Evolutionary conservation across 2,888 invertebrate species (phyloP).

Genomic region (Calameuta pallipes): DNA sequence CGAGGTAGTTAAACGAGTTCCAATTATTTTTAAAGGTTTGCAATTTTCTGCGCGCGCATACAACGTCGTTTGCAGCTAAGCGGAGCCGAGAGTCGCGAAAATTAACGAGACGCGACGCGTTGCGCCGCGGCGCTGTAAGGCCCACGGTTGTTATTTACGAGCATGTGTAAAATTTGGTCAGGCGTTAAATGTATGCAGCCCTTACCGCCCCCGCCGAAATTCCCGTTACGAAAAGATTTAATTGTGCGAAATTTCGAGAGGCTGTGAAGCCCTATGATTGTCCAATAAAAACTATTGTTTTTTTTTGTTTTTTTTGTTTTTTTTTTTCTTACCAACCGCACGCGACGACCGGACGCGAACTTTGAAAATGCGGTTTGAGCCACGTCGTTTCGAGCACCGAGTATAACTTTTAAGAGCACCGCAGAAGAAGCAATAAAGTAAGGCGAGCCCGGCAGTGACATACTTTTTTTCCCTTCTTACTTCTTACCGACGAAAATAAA

Average conservation of each 20-base stretch:
- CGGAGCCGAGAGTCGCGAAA: neutral
- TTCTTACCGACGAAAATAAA: constrained; percentile 16
- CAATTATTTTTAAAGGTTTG: constrained; percentile 12
- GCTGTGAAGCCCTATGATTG: neutral
- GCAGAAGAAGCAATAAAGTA: constrained; percentile 9
- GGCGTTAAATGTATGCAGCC: neutral
- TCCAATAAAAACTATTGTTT: no score
- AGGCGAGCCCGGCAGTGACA: neutral
- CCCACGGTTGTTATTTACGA: neutral
- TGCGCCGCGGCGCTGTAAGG: neutral
- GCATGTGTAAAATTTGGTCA: neutral
- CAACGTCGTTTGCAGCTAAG: neutral
- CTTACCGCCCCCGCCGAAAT: neutral
- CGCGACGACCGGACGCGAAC: no score
- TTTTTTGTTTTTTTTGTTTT: no score
- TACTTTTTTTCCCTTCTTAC: neutral
- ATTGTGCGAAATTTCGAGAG: neutral
- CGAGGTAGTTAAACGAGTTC: constrained; percentile 13
- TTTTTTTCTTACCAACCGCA: no score
- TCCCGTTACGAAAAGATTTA: neutral
- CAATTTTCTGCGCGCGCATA: constrained; percentile 1
- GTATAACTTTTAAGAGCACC: neutral
- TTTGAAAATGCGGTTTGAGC: no score
- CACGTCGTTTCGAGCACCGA: neutral
- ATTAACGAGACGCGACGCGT: neutral